These are phyloP conservation scores for Trachelus iudaicus DNA, from an alignment of 2,888 invertebrate species.

Conservation along the genomic window DNA sequence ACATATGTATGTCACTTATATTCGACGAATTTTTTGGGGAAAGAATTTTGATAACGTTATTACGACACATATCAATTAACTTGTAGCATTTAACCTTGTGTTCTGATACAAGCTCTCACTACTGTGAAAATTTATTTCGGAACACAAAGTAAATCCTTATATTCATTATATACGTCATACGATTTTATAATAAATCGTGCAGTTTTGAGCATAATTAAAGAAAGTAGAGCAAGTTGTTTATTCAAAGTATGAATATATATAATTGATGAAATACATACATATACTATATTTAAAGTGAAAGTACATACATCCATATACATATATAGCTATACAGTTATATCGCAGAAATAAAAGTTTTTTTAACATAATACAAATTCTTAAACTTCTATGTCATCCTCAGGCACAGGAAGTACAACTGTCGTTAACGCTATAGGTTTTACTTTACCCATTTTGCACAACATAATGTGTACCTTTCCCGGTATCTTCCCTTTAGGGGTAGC, in stretches of 20 bases:
- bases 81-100: too few species aligned
- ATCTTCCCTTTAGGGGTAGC: conserved; percentile 44
- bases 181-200: too few species aligned
- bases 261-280: not conserved
- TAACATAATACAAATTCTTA: conserved; percentile 20
- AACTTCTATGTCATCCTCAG: conserved; percentile 57
- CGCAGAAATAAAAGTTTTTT: not conserved
- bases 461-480: conserved; percentile 49
- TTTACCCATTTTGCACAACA: conserved; percentile 49
- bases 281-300: not conserved
- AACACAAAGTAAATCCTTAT: too few species aligned
- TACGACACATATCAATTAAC: too few species aligned
- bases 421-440: conserved; percentile 46
- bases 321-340: too few species aligned
- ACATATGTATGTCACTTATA: not conserved
- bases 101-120: too few species aligned
- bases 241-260: not conserved
- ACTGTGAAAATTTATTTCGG: too few species aligned
- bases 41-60: not conserved
- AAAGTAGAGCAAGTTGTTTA: too few species aligned
- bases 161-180: too few species aligned
- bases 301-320: not conserved
- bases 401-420: conserved; percentile 48
- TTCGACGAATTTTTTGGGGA: too few species aligned
- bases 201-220: too few species aligned